phyloP scores from a whole-genome alignment of 2,113 vertebrate genomes.

The Emydura subglobosa region DNA sequence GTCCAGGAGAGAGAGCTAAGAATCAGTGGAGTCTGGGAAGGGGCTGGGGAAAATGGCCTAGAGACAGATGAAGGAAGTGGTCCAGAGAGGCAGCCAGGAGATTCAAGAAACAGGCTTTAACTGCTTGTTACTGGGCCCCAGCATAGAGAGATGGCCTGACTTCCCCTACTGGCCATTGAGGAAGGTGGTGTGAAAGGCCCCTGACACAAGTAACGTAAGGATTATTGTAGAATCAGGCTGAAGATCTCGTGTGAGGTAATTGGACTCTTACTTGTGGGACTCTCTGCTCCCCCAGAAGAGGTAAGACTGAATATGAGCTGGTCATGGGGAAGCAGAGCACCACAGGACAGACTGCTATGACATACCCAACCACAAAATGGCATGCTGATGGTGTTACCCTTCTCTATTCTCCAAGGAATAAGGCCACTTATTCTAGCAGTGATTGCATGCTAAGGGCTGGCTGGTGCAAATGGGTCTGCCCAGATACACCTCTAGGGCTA shows the following conservation, averaged over 20 bases:
- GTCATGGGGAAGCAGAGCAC: background rate
- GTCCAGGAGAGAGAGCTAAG: background rate
- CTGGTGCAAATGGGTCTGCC: background rate
- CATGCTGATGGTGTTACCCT: background rate
- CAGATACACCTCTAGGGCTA: background rate
- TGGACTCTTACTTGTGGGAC: background rate
- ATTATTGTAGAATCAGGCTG: background rate
- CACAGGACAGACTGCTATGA: background rate
- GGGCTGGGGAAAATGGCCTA: background rate
- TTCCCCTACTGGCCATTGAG: background rate
- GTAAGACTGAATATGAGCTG: background rate
- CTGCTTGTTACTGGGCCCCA: background rate
- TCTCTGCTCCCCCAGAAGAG: background rate
- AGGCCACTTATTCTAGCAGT: background rate
- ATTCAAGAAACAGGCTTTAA: background rate
- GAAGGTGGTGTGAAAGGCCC: background rate
- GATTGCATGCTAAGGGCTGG: background rate
- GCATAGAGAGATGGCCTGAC: background rate
- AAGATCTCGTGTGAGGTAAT: background rate
- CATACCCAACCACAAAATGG: background rate
- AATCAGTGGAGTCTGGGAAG: background rate
- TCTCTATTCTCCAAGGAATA: background rate
- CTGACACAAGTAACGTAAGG: background rate
- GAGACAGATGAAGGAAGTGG: background rate
- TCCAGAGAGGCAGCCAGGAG: background rate